Evolutionary conservation across 2,797 vertebrate species (phyloP).

Genomic region (Enteromius unitaeniatus): DNA sequence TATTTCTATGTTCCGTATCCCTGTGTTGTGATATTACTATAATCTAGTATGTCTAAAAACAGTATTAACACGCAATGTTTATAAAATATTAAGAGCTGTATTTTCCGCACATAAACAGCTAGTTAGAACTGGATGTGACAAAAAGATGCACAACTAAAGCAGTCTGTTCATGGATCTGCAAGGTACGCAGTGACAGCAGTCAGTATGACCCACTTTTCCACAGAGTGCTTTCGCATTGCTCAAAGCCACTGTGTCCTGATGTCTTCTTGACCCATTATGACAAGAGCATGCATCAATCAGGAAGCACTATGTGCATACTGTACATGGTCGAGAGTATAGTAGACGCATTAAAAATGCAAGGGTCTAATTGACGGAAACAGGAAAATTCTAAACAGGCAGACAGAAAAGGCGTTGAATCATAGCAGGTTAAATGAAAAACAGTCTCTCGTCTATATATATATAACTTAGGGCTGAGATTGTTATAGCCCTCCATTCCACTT

Average conservation of each 20-base stretch:
- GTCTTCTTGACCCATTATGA: slow-evolving; percentile 45
- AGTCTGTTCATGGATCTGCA: slow-evolving; percentile 21
- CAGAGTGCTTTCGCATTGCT: slow-evolving; percentile 24
- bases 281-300: slow-evolving; percentile 19
- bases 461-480: slow-evolving; percentile 22
- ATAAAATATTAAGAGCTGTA: not conserved
- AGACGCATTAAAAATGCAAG: slow-evolving; percentile 13
- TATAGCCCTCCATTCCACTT: slow-evolving; percentile 46
- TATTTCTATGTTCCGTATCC: too few relatives aligned
- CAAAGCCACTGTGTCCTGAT: slow-evolving; percentile 49
- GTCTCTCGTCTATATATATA: slow-evolving; percentile 33
- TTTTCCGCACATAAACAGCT: not conserved
- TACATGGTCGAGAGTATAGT: slow-evolving; percentile 12
- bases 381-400: slow-evolving; percentile 8
- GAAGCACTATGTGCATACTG: not conserved
- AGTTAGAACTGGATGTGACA: not conserved
- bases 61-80: not conserved
- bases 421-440: slow-evolving; percentile 20
- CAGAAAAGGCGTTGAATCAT: slow-evolving; percentile 50
- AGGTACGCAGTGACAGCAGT: slow-evolving; percentile 31
- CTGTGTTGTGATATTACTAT: not conserved
- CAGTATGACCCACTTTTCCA: slow-evolving; percentile 52
- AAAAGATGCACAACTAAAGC: not conserved
- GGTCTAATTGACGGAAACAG: not conserved
- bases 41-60: not conserved